These are phyloP conservation scores for Mechanitis messenoides DNA, from an alignment of 2,888 invertebrate genomes.

Conservation along the genomic window DNA sequence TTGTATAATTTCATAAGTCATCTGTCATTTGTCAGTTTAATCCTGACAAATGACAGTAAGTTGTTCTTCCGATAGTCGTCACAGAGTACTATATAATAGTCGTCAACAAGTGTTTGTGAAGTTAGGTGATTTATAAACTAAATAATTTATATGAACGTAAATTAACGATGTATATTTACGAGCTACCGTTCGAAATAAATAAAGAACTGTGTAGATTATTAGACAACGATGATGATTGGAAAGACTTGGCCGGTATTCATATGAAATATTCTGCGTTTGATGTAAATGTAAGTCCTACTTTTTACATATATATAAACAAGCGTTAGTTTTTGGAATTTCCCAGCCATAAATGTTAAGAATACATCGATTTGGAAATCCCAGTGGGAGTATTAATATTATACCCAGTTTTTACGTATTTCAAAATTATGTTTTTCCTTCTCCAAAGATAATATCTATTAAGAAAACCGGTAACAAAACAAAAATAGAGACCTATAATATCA, in stretches of 20 bases:
- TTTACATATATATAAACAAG: not conserved
- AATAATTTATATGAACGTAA: conserved; percentile 18
- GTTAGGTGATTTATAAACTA: conserved; percentile 10
- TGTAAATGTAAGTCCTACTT: conserved; percentile 65
- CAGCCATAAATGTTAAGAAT: conserved; percentile 23
- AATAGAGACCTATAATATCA: too few species aligned
- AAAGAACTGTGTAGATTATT: conserved; percentile 84
- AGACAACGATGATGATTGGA: conserved; percentile 88
- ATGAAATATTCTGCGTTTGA: conserved; percentile 81
- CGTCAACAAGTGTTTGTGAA: conserved; percentile 19
- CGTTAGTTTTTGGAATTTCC: conserved; percentile 41
- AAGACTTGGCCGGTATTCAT: conserved; percentile 81
- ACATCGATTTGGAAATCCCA: conserved; percentile 5
- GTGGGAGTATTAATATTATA: not conserved
- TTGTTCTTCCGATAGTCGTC: conserved; percentile 9
- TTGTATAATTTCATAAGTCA: too few species aligned
- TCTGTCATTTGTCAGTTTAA: not conserved
- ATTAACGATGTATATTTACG: conserved; percentile 75
- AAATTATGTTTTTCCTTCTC: conserved; percentile 25
- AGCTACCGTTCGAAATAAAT: conserved; percentile 82
- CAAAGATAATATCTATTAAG: not conserved
- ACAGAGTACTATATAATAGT: not conserved
- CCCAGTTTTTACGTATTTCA: not conserved
- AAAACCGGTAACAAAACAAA: too few species aligned
- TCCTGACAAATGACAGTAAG: not conserved